Conservation (phyloP, 1,140 invertebrate species). For the Agrypnia vestita region DNA sequence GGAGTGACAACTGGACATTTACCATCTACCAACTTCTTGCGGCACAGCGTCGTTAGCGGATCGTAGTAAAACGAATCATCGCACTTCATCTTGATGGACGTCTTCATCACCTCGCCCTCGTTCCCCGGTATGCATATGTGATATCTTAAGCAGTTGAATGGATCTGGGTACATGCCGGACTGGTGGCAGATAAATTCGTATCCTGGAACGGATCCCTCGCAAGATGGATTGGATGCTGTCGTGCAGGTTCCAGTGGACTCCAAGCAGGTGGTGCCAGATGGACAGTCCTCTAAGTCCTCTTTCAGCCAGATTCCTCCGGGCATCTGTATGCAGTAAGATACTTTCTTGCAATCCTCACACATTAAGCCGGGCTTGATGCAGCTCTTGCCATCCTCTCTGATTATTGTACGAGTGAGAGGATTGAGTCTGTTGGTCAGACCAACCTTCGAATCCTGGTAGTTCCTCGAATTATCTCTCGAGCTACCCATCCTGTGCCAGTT, state of each 20-base stretch:
- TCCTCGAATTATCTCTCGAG: too few relatives aligned
- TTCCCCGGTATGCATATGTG: conserved; percentile 65
- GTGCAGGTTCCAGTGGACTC: conserved; percentile 20
- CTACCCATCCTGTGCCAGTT: too few relatives aligned
- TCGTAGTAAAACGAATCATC: conserved; percentile 37
- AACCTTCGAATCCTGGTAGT: too few relatives aligned
- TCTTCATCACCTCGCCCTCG: background rate
- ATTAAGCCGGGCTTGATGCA: conserved; percentile 42
- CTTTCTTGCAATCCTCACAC: conserved; percentile 39
- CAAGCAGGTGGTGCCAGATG: conserved; percentile 20
- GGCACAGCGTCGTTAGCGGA: conserved; percentile 20
- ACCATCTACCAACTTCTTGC: background rate
- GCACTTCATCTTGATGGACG: conserved; percentile 27
- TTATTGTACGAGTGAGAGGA: too few relatives aligned
- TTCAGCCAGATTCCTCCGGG: background rate
- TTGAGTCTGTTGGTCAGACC: too few relatives aligned
- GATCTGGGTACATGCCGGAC: conserved; percentile 66
- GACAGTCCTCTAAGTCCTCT: conserved; percentile 10
- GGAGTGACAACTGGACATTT: conserved; percentile 12
- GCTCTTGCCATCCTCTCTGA: background rate
- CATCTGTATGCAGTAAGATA: conserved; percentile 30
- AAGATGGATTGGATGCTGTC: conserved; percentile 26
- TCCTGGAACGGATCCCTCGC: conserved; percentile 12
- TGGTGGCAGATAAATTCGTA: conserved; percentile 48
- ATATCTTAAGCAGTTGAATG: conserved; percentile 66